Base-by-base conservation (phyloP, 53 echinoderm and acorn worm genomes). In the Luidia sarsii region DNA sequence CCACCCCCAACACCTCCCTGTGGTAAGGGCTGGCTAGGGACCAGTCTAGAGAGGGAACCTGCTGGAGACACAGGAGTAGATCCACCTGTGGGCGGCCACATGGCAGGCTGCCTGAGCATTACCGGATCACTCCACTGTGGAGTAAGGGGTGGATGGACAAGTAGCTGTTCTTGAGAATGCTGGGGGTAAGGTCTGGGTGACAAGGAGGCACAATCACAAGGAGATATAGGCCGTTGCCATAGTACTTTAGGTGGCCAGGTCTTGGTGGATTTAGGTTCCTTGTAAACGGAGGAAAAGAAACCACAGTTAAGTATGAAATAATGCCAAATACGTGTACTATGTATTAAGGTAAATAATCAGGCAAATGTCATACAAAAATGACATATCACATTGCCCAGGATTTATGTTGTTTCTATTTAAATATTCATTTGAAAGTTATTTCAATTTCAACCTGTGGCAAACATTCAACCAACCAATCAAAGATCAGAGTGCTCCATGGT, bases 121-220 rank as follows among this genome's bases (percentile, higher is more conserved):
- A 99, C 83, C 13, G 99, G 99, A 85, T 99, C 99, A 38, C 99
- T 94, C 99, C 99, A 99, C 33, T 99, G 99, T 27, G 99, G 94
- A n/a, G 89, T 83, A 18, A 99, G 89, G 83, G 91, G 91, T 75
- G 94, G 89, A 29, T 99, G 99, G 61, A 99, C 87, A n/a, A 86
- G 68, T 20, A 99, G 91, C 37, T 94, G 91, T 27, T 99, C 99
- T 48, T 87, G 86, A 25, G 84, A 80, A 11, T 84, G 87, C 30
- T 68, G 53, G n/a, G 79, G 65, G 80, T 83, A 87, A 45, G 64
- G 73, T 2, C 25, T 37, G 0, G 72, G 73, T 20, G 41, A 46
- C 22, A 53, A 82, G 33, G 87, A 71, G 34, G 75, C 61, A 82
- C 80, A 29, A 11, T 77, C 61, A 29, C 61, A 60, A 18, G 90